Conservation (phyloP, 2,113 vertebrate genomes). For the Etheostoma spectabile region DNA sequence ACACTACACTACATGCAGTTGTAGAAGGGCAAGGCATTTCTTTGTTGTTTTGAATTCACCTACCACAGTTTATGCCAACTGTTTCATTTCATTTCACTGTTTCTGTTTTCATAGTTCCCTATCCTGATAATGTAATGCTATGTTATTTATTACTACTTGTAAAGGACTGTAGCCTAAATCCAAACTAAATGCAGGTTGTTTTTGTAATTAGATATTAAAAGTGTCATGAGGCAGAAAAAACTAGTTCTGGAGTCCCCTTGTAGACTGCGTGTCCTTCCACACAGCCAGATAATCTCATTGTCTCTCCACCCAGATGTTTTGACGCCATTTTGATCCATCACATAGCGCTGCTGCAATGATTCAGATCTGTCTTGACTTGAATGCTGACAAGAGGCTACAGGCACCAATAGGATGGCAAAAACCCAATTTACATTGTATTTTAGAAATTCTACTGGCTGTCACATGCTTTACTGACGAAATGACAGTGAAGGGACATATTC, state of each 20-base stretch:
- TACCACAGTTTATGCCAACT: background rate
- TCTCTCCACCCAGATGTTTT: conserved; percentile 59
- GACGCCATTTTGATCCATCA: conserved; percentile 78
- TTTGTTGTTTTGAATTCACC: background rate
- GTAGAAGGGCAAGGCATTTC: background rate
- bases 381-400: conserved; percentile 12
- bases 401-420: background rate
- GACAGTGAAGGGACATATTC: conserved; percentile 6
- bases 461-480: conserved; percentile 13
- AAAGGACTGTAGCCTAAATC: background rate
- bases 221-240: conserved; percentile 8
- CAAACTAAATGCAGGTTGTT: background rate
- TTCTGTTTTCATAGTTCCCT: background rate
- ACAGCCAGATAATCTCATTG: conserved; percentile 73
- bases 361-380: conserved; percentile 57
- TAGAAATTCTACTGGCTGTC: background rate
- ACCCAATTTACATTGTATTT: conserved; percentile 9
- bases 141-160: background rate
- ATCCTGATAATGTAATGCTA: background rate
- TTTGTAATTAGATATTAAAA: conserved; percentile 4
- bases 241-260: conserved; percentile 17
- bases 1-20: background rate
- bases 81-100: background rate
- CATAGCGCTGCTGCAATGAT: conserved; percentile 37
- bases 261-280: conserved; percentile 62